Evolutionary conservation across 2,797 vertebrate species (phyloP).

Genomic region (Hyperoplus immaculatus): DNA sequence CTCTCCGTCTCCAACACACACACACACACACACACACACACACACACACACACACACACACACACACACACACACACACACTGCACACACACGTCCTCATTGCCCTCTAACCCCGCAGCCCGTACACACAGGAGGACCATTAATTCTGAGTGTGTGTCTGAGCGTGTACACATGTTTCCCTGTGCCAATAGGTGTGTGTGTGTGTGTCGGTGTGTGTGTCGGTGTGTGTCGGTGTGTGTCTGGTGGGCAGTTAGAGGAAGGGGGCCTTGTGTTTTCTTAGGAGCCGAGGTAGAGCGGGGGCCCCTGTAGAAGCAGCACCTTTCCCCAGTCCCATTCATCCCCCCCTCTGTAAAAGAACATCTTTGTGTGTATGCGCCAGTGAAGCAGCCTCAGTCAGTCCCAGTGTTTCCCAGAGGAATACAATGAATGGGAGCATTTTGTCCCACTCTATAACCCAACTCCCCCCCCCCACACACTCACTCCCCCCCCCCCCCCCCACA

Average conservation of each 20-base stretch:
- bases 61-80: slow-evolving; percentile 31
- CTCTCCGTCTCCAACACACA: slow-evolving; percentile 19
- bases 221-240: slow-evolving; percentile 23
- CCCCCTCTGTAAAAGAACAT: slow-evolving; percentile 86
- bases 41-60: slow-evolving; percentile 35
- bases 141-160: slow-evolving; percentile 67
- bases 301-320: slow-evolving; percentile 54
- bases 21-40: slow-evolving; percentile 28
- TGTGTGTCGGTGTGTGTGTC: slow-evolving; percentile 36
- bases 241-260: slow-evolving; percentile 87
- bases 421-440: slow-evolving; percentile 97
- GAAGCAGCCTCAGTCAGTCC: slow-evolving; percentile 86
- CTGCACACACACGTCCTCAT: slow-evolving; percentile 35
- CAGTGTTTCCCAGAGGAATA: slow-evolving; percentile 93
- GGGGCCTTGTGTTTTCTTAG: slow-evolving; percentile 94
- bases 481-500: not conserved
- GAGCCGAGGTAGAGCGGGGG: slow-evolving; percentile 86
- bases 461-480: not conserved
- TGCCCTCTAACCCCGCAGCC: slow-evolving; percentile 53
- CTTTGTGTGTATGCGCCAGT: slow-evolving; percentile 93
- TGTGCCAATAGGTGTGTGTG: slow-evolving; percentile 67
- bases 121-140: slow-evolving; percentile 69
- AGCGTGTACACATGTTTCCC: slow-evolving; percentile 58
- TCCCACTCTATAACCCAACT: slow-evolving; percentile 62
- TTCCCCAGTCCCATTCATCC: slow-evolving; percentile 91